A percentile compares a stretch with the other conserved stretches of the same genome.
phyloP scores from a whole-genome alignment of 2,797 vertebrate species.

The Cirrhinus mrigala region DNA sequence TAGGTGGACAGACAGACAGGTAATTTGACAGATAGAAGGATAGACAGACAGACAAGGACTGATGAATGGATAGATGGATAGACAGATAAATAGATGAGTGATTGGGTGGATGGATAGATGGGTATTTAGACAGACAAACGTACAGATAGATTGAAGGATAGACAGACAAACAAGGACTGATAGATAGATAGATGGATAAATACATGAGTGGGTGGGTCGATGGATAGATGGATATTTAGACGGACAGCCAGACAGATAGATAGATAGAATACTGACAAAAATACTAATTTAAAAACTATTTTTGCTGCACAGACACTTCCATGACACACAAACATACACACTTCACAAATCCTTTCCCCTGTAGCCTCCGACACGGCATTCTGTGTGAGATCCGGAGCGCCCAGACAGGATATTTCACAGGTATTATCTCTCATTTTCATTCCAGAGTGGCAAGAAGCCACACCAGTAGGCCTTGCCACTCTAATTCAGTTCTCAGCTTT shows the following conservation, averaged over 20 bases:
- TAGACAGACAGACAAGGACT: not conserved
- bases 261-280: not conserved
- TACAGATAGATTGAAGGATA: not conserved
- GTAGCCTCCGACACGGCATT: slow-evolving; percentile 11
- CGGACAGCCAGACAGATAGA: not conserved
- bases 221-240: not conserved
- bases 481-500: slow-evolving; percentile 62
- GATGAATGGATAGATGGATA: not conserved
- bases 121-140: too few relatives aligned
- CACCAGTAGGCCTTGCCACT: slow-evolving; percentile 61
- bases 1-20: not conserved
- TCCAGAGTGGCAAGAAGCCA: slow-evolving; percentile 66
- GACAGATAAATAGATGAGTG: too few relatives aligned
- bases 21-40: too few relatives aligned
- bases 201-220: too few relatives aligned
- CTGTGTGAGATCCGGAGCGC: slow-evolving; percentile 2
- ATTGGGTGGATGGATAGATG: too few relatives aligned
- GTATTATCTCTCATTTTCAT: slow-evolving; percentile 65
- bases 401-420: slow-evolving; percentile 56
- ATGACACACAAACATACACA: not conserved
- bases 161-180: too few relatives aligned
- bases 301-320: slow-evolving; percentile 20
- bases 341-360: slow-evolving; percentile 12
- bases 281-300: too few relatives aligned
- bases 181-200: not conserved